Percentiles rank a stretch among this genome's conserved stretches.
phyloP scores from a whole-genome alignment of 2,113 vertebrate genomes.

The Heteronetta atricapilla region DNA sequence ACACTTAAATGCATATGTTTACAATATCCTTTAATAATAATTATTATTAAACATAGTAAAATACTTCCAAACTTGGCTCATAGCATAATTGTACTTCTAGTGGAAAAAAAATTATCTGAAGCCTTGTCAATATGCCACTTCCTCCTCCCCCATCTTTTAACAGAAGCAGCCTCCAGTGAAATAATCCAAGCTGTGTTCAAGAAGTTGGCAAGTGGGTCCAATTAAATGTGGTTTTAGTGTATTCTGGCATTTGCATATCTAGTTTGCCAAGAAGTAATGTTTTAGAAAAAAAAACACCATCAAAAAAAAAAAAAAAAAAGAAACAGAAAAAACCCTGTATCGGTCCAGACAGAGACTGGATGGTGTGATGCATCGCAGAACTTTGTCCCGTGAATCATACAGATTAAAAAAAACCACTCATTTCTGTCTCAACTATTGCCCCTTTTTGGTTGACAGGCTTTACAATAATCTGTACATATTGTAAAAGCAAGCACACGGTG shows the following conservation, averaged over 20 bases:
- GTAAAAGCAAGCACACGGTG: constrained; percentile 16
- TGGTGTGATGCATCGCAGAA: constrained; percentile 68
- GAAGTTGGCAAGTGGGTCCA: constrained; percentile 87
- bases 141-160: constrained; percentile 85
- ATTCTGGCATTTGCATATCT: constrained; percentile 86
- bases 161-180: constrained; percentile 86
- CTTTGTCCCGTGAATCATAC: constrained; percentile 70
- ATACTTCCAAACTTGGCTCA: constrained; percentile 85
- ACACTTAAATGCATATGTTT: constrained; percentile 83
- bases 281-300: constrained; percentile 60
- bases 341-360: constrained; percentile 73
- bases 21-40: constrained; percentile 84
- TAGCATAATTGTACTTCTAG: constrained; percentile 80
- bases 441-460: constrained; percentile 25
- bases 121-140: constrained; percentile 84
- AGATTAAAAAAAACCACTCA: neutral
- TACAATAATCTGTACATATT: constrained; percentile 1
- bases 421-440: neutral
- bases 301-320: neutral
- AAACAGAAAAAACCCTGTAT: constrained; percentile 43
- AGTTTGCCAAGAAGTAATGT: constrained; percentile 85
- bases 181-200: constrained; percentile 88
- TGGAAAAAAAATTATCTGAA: constrained; percentile 76
- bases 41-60: constrained; percentile 87
- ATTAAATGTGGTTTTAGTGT: constrained; percentile 89